phyloP scores from a whole-genome alignment of 2,797 vertebrate species.

The Zalophus californianus region DNA sequence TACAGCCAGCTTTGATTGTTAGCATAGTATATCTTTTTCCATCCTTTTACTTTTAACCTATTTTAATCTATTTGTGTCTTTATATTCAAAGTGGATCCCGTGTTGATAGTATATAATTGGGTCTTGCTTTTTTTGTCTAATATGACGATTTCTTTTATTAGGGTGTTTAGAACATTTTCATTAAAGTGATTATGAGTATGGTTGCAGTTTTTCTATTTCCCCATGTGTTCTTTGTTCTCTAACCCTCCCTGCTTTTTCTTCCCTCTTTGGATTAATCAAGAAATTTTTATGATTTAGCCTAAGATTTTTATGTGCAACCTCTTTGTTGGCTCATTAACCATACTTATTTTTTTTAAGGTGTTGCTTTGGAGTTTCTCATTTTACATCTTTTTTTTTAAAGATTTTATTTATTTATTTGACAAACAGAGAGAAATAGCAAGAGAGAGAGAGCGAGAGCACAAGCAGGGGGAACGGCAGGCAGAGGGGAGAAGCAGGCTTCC shows the following conservation, averaged over 20 bases:
- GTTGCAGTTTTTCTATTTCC: not conserved
- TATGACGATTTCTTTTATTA: not conserved
- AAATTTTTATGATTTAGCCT: not conserved
- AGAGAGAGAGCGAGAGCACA: too few species aligned
- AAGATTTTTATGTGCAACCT: not conserved
- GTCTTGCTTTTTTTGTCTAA: not conserved
- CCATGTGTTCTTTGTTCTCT: not conserved
- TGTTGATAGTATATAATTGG: not conserved
- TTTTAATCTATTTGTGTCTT: slow-evolving; percentile 34
- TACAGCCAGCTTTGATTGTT: slow-evolving; percentile 14
- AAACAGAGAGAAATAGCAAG: too few species aligned
- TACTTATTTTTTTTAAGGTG: not conserved
- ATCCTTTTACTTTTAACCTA: not conserved
- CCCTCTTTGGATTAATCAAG: not conserved
- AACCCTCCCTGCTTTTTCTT: not conserved
- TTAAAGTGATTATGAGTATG: not conserved
- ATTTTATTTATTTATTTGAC: too few species aligned
- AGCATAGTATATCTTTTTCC: not conserved
- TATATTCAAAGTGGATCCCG: slow-evolving; percentile 4
- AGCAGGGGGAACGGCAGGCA: too few species aligned
- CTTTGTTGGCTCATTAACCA: slow-evolving; percentile 6
- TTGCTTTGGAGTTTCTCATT: not conserved
- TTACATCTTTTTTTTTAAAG: too few species aligned
- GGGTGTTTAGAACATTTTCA: not conserved
- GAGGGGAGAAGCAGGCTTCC: too few species aligned